Evolutionary conservation across 92 coral and sea anemone genomes (phyloP), one percentile per base, ranked within the genome.

Genomic region (Parazoanthus darwini): DNA sequence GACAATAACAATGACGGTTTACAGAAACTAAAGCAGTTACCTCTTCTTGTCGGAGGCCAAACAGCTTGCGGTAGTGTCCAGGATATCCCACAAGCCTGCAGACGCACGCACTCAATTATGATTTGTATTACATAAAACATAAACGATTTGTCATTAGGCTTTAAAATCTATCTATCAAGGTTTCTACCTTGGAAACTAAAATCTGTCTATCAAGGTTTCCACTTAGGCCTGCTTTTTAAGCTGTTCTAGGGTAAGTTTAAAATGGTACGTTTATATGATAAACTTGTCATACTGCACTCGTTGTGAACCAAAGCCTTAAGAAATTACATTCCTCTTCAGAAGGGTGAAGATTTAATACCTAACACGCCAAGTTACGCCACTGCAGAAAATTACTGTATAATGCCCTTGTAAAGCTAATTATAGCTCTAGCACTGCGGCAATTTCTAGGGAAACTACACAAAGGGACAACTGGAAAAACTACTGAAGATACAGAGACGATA

Each of bases 11-110:
- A 10, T 48, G 51, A 46, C 50, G 7, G 50, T 46, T 58, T 58
- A 11, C 18, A 6, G 66, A 58, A 51, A 7, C 46, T 26, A 8
- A 46, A 59, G 20, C 7, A 6, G 20, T 85, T 90, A 96, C 98
- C 98, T 97, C 99, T 66, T 97, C 99, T 84, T 97, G 99, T 50
- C 99, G 95, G 73, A 97, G 94, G 18, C 99, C 99, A 93, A 96
- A 95, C 82, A 96, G 93, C 88, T 98, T 92, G 39, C 98, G 92
- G 91, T 96, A 96, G 83, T 96, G 93, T 42, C 99, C 99, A 35
- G 99, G 99, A 51, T 96, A 96, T 42, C 99, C 99, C 72, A 96
- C 98, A 82, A 96, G 82, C 91, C 99, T 96, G 84, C 90, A 48
- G 56, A 65, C 25, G 22, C 70, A 3, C 13, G 68, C 59, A 39